Evolutionary conservation across 2,888 invertebrate species (phyloP), one percentile per base, ranked within the genome.

Genomic region (Drosophila quinaria): DNA sequence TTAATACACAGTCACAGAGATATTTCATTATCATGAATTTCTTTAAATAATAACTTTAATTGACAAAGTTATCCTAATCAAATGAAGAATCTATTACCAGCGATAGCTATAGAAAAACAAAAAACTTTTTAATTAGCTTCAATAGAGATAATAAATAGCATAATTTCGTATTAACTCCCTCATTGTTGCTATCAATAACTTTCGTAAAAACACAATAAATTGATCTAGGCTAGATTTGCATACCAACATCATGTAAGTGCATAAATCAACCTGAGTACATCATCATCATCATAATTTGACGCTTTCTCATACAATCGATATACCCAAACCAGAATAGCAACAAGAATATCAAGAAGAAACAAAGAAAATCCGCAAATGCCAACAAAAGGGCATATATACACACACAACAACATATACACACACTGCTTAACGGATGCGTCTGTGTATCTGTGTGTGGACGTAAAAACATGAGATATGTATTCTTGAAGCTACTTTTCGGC

Each of bases 401-500:
- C 35, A 37, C 29, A 33, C 22, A 35, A 29, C 25, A 15, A 35
- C 35, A 37, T 17, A 25, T 0, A 22, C 41, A 35, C 25, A 37
- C 37, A 39, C 46, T 46, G 13, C 4, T 46, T 17, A 33, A 15
- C 33, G 15, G n/a, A 25, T 44, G 19, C 17, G 65, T 51, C 25
- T 47, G 8, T 55, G n/a, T 50, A 19, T 46, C 50, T 33, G 61
- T 61, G 55, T 25, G 29, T n/a, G 51, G n/a, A 47, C 46, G 69
- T 72, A 69, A 80, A 82, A 86, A 66, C 81, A 78, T 71, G 61
- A 81, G 63, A 42, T 70, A 66, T 65, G 70, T 76, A 66, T 73
- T 62, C 73, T 63, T 68, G 67, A 72, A 75, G 87, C 87, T 70
- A 84, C 85, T 83, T 83, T 87, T 75, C 52, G 74, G 61, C 72